Conservation (phyloP, 2,888 invertebrate genomes). For the Yponomeuta plumbellus region DNA sequence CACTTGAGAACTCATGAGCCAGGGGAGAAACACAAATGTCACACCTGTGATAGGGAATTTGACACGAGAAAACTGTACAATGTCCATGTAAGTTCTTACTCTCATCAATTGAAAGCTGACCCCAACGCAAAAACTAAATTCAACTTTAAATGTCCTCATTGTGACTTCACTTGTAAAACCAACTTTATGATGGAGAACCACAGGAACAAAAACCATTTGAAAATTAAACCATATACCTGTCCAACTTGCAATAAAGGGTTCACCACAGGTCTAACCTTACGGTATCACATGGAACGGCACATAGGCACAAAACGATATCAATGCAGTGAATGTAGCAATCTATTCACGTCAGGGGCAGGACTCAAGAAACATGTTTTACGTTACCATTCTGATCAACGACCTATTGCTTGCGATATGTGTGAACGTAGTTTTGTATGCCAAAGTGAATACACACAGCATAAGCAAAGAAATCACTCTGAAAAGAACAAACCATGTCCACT, state of each 20-base stretch:
- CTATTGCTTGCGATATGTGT: conserved; percentile 36
- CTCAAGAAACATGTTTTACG: conserved; percentile 6
- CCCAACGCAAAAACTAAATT: conserved; percentile 12
- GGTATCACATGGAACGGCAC: conserved; percentile 20
- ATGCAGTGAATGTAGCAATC: conserved; percentile 4
- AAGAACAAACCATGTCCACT: conserved; percentile 39
- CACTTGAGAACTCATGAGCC: conserved; percentile 38
- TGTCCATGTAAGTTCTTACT: conserved; percentile 18
- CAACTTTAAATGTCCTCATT: conserved; percentile 9
- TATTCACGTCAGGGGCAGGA: neutral
- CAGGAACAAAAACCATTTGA: conserved; percentile 14
- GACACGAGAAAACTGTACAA: conserved; percentile 21
- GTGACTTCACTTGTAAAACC: conserved; percentile 8
- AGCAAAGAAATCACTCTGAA: conserved; percentile 38
- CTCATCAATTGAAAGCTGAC: conserved; percentile 19
- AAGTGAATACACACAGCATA: conserved; percentile 28
- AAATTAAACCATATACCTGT: conserved; percentile 36
- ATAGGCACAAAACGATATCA: neutral
- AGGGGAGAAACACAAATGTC: conserved; percentile 37
- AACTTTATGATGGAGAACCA: conserved; percentile 10
- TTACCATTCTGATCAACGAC: conserved; percentile 6
- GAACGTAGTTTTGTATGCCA: conserved; percentile 4
- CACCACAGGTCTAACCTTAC: conserved; percentile 42
- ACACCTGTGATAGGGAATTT: conserved; percentile 38
- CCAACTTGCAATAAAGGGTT: conserved; percentile 41